Evolutionary conservation across 2,888 invertebrate species (phyloP).

Genomic region (Noctuana brunneofusca): DNA sequence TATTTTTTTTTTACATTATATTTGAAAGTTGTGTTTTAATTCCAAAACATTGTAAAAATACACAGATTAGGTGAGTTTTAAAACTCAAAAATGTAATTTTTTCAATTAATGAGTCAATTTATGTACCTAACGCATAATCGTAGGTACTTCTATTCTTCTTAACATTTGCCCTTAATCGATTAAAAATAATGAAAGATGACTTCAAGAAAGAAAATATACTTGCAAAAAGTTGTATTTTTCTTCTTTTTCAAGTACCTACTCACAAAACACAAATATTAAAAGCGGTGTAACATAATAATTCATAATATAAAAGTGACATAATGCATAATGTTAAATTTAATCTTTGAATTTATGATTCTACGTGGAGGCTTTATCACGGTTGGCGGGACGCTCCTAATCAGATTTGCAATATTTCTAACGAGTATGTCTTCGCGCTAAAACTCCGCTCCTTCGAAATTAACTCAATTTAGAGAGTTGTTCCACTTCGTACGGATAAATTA

Average conservation of each 20-base stretch:
- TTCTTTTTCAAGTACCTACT: not conserved
- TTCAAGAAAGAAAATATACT: no score
- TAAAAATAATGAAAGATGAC: no score
- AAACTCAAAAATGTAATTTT: no score
- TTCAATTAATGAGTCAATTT: no score
- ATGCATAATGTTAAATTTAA: constrained; percentile 32
- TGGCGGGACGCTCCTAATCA: constrained; percentile 46
- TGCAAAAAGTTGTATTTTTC: no score
- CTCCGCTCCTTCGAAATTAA: constrained; percentile 49
- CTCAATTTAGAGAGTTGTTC: constrained; percentile 40
- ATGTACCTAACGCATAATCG: no score
- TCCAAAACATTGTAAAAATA: no score
- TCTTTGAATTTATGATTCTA: constrained; percentile 32
- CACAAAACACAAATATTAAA: not conserved
- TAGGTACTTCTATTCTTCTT: no score
- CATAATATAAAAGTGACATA: constrained; percentile 21
- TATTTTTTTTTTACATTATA: no score
- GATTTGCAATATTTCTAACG: constrained; percentile 58
- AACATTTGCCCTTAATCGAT: no score
- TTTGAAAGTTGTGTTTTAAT: no score
- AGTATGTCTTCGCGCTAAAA: constrained; percentile 49
- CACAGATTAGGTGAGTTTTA: no score
- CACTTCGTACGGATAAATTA: not conserved
- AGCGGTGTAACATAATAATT: constrained; percentile 5
- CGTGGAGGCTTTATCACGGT: constrained; percentile 26